Conservation (phyloP, 2,113 vertebrate genomes). For the Rattus norvegicus region DNA sequence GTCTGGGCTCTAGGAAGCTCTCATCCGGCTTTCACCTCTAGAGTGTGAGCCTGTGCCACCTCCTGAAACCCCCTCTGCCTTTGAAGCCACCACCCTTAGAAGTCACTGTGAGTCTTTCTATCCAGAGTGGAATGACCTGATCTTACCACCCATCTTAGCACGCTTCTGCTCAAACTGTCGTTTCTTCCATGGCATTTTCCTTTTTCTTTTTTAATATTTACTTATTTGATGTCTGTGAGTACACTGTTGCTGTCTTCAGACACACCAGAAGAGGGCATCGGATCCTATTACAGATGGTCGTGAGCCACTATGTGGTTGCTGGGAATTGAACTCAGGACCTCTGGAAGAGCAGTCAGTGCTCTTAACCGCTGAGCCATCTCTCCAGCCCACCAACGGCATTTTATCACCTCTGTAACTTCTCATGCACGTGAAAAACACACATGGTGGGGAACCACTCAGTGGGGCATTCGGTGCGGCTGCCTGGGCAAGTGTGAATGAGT, state of each 20-base stretch:
- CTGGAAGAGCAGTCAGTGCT: no score
- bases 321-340: no score
- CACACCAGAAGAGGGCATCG: no score
- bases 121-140: neutral
- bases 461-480: neutral
- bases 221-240: no score
- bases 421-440: neutral
- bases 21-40: neutral
- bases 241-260: no score
- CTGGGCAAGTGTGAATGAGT: neutral
- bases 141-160: neutral
- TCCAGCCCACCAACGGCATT: neutral
- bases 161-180: neutral
- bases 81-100: neutral
- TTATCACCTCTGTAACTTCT: conserved; percentile 24
- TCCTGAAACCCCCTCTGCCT: conserved; percentile 28
- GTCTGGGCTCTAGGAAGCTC: conserved; percentile 32
- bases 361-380: no score
- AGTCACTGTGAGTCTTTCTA: conserved; percentile 25
- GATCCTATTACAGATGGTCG: no score
- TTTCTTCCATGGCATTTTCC: neutral
- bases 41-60: neutral
- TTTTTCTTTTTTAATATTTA: no score
- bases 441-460: neutral
- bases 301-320: no score